Conservation (phyloP, 2,797 vertebrate species). For the Odontamblyopus lacepedii region DNA sequence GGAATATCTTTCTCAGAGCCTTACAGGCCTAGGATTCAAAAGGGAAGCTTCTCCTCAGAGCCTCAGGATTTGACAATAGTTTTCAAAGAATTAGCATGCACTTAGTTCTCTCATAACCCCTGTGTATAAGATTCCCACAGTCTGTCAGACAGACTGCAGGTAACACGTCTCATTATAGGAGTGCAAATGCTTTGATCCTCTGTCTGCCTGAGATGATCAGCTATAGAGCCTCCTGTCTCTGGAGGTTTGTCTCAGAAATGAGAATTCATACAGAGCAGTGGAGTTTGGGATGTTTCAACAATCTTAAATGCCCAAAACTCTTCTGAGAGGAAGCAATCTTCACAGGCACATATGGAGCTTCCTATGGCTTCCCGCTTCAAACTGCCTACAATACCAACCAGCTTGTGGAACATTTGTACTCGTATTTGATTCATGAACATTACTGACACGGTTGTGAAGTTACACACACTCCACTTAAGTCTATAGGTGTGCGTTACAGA, state of each 20-base stretch:
- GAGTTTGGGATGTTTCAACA: conserved; percentile 40
- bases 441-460: conserved; percentile 30
- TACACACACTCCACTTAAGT: conserved; percentile 17
- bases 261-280: conserved; percentile 39
- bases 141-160: conserved; percentile 61
- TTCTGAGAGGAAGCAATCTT: conserved; percentile 52
- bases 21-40: conserved; percentile 49
- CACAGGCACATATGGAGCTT: conserved; percentile 51
- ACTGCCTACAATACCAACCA: conserved; percentile 27
- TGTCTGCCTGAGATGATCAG: conserved; percentile 62
- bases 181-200: conserved; percentile 62
- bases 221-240: conserved; percentile 38
- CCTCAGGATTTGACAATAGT: conserved; percentile 56
- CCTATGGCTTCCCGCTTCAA: conserved; percentile 23
- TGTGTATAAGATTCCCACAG: conserved; percentile 55
- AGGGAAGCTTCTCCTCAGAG: conserved; percentile 41
- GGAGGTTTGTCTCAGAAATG: conserved; percentile 53
- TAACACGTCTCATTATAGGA: conserved; percentile 60
- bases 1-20: conserved; percentile 48
- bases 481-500: background rate
- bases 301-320: conserved; percentile 46
- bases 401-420: conserved; percentile 34
- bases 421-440: conserved; percentile 53
- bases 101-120: conserved; percentile 55
- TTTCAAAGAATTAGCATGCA: conserved; percentile 65